Evolutionary conservation across 1,140 invertebrate genomes (phyloP).

Genomic region (Drosophila ohnishii): DNA sequence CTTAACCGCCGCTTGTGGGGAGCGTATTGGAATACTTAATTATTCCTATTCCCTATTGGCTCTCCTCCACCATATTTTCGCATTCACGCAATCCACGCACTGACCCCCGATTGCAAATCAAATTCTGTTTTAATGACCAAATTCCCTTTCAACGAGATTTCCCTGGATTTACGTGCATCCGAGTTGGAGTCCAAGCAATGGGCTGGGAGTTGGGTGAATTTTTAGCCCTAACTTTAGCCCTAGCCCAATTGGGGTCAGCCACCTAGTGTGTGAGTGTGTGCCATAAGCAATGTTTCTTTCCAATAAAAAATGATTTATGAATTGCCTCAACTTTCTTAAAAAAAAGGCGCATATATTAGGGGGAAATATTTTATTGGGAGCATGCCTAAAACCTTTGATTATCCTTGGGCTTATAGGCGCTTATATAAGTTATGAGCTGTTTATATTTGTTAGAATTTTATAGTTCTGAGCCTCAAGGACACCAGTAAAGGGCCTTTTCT

Average conservation of each 20-base stretch:
- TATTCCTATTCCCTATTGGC: conserved; percentile 72
- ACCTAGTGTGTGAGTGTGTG: conserved; percentile 17
- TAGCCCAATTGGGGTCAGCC: conserved; percentile 45
- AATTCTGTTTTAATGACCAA: conserved; percentile 59
- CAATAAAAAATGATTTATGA: conserved; percentile 49
- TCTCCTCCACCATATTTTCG: conserved; percentile 48
- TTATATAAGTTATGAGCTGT: conserved; percentile 11
- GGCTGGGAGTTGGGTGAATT: conserved; percentile 6
- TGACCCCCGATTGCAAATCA: conserved; percentile 57
- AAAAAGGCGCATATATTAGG: conserved; percentile 3
- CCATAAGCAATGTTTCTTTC: conserved; percentile 1
- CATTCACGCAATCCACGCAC: conserved; percentile 58
- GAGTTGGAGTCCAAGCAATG: not conserved
- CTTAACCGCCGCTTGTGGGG: conserved; percentile 20
- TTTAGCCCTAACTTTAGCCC: conserved; percentile 9
- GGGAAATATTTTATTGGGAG: conserved; percentile 26
- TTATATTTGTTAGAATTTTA: conserved; percentile 16
- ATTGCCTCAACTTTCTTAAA: conserved; percentile 24
- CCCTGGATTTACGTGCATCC: conserved; percentile 53
- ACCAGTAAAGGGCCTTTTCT: not conserved
- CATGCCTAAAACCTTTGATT: conserved; percentile 22
- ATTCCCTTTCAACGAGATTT: conserved; percentile 69
- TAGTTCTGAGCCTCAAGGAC: conserved; percentile 16
- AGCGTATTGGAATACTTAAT: conserved; percentile 64
- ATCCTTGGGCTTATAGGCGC: conserved; percentile 20